phyloP scores from a whole-genome alignment of 2,113 vertebrate species.

The Pomatorhinus ruficollis region DNA sequence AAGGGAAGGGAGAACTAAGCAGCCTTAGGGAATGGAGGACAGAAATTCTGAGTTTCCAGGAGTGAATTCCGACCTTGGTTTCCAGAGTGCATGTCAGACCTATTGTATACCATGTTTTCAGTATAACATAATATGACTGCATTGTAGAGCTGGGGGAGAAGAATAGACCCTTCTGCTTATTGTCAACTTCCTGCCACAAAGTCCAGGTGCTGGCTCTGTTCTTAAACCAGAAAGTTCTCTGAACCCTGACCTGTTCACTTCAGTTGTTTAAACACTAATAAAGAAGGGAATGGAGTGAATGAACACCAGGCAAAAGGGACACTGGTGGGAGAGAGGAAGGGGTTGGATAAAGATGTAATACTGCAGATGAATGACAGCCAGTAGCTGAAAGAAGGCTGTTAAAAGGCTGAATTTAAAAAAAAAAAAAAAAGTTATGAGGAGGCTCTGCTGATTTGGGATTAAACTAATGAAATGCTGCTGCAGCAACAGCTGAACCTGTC shows the following conservation, averaged over 20 bases:
- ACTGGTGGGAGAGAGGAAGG: not conserved
- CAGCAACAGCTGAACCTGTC: not conserved
- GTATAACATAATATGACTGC: not conserved
- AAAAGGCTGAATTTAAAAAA: not conserved
- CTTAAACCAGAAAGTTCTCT: not conserved
- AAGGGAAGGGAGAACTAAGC: not conserved
- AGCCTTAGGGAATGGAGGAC: not conserved
- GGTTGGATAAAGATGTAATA: not conserved
- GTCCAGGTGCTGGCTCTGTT: not conserved
- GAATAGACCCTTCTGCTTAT: not conserved
- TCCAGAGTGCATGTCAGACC: not conserved
- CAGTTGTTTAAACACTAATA: not conserved
- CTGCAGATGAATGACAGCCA: not conserved
- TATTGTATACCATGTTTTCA: not conserved
- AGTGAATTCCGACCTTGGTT: not conserved
- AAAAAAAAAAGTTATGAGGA: not conserved
- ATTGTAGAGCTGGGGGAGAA: fast-evolving
- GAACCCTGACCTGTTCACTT: not conserved
- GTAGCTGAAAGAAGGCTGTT: not conserved
- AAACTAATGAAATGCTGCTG: not conserved
- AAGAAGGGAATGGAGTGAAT: not conserved
- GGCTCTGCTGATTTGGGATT: not conserved
- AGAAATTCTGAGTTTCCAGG: not conserved
- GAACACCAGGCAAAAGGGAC: not conserved
- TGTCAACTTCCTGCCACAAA: not conserved